A percentile compares a stretch with the other conserved stretches of the same genome.
Evolutionary conservation across 2,888 invertebrate species (phyloP).

Genomic region (Euclidia mi): DNA sequence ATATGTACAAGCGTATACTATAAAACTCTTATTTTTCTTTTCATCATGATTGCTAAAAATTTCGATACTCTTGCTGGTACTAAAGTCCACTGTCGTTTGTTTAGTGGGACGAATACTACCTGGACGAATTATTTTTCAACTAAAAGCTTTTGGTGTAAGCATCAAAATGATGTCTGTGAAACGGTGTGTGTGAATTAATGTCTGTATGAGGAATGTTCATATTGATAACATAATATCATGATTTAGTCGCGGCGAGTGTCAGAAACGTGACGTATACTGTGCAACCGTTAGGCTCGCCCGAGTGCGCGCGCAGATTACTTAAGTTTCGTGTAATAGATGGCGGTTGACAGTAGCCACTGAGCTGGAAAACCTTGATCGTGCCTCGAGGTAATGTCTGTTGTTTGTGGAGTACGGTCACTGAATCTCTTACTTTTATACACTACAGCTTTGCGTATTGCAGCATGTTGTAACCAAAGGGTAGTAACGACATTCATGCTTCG

Average conservation of each 20-base stretch:
- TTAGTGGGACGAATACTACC: too few species aligned
- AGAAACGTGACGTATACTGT: too few species aligned
- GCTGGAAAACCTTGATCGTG: neutral
- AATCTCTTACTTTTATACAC: neutral
- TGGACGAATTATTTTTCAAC: too few species aligned
- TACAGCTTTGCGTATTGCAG: neutral
- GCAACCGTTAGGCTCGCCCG: neutral
- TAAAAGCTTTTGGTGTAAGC: too few species aligned
- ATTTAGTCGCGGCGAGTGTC: neutral
- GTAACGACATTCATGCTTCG: too few species aligned
- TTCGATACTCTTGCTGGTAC: too few species aligned
- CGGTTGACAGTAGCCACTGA: slow-evolving; percentile 1
- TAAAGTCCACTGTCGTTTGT: too few species aligned
- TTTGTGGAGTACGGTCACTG: slow-evolving; percentile 1
- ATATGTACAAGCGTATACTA: too few species aligned
- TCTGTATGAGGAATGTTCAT: neutral
- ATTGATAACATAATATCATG: neutral
- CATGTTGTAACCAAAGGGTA: neutral
- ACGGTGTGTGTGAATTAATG: too few species aligned
- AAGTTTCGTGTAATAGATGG: slow-evolving; percentile 2
- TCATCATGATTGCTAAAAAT: too few species aligned
- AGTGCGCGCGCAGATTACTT: slow-evolving; percentile 1
- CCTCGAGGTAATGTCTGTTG: slow-evolving; percentile 3
- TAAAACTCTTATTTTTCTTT: too few species aligned
- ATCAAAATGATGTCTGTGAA: too few species aligned